A percentile compares a stretch with the other conserved stretches of the same genome.
phyloP scores from a whole-genome alignment of 2,113 vertebrate species.

The Marcusenius ussheri region DNA sequence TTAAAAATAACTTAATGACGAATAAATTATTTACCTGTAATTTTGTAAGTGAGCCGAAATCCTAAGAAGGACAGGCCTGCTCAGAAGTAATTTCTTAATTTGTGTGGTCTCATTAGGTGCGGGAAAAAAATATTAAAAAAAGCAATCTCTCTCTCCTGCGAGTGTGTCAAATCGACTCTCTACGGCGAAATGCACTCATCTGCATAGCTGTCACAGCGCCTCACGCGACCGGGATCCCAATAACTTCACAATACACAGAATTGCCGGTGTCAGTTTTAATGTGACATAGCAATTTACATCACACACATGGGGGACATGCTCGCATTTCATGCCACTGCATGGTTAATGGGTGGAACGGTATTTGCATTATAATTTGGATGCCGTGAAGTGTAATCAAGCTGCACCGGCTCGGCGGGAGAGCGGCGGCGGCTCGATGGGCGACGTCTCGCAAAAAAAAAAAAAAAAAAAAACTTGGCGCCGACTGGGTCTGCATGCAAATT shows the following conservation, averaged over 20 bases:
- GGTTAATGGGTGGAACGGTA: conserved; percentile 50
- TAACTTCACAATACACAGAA: conserved; percentile 53
- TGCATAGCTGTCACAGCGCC: conserved; percentile 50
- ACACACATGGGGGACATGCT: conserved; percentile 41
- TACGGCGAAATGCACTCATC: conserved; percentile 49
- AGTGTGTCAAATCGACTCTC: conserved; percentile 52
- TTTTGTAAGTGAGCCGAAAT: conserved; percentile 30
- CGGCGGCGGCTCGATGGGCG: conserved; percentile 29
- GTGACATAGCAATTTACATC: conserved; percentile 55
- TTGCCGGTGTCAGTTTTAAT: conserved; percentile 55
- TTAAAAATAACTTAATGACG: conserved; percentile 31
- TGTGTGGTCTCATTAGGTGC: conserved; percentile 48
- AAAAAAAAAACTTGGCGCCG: conserved; percentile 22
- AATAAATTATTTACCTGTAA: conserved; percentile 29
- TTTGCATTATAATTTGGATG: conserved; percentile 52
- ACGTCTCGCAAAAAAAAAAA: conserved; percentile 22
- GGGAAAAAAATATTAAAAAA: conserved; percentile 23
- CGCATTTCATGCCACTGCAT: conserved; percentile 45
- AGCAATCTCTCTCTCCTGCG: conserved; percentile 49
- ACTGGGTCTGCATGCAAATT: conserved; percentile 37
- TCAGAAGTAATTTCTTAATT: conserved; percentile 53
- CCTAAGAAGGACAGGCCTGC: conserved; percentile 27
- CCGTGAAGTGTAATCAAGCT: conserved; percentile 51
- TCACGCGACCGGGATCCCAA: conserved; percentile 47
- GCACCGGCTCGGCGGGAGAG: conserved; percentile 40